Percentiles rank a stretch among this genome's conserved stretches.
These are phyloP conservation scores for Thaumetopoea pityocampa DNA, from an alignment of 1,140 invertebrate genomes.

Conservation along the genomic window DNA sequence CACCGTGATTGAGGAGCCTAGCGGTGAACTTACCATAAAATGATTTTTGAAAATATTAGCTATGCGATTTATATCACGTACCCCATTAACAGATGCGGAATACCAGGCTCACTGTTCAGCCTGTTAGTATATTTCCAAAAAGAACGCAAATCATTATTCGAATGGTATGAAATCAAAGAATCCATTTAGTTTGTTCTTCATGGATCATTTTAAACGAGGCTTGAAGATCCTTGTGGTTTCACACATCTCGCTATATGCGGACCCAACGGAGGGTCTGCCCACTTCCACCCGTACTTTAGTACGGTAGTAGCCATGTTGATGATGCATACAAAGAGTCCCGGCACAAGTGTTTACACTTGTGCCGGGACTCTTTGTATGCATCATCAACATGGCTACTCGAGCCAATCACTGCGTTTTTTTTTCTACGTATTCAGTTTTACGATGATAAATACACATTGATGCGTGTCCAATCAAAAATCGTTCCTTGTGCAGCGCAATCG, in stretches of 20 bases:
- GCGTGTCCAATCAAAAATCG: too few species aligned
- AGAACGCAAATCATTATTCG: constrained; percentile 7
- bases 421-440: too few species aligned
- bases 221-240: constrained; percentile 7
- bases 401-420: too few species aligned
- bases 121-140: constrained; percentile 22
- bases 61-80: constrained; percentile 7
- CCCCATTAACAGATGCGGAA: constrained; percentile 15
- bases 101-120: constrained; percentile 5
- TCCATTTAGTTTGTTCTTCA: constrained; percentile 5
- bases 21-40: constrained; percentile 18
- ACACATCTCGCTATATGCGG: constrained; percentile 1
- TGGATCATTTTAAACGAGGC: constrained; percentile 8
- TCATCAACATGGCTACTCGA: too few species aligned
- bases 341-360: too few species aligned
- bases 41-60: constrained; percentile 18
- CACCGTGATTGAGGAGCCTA: constrained; percentile 2
- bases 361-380: too few species aligned
- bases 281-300: too few species aligned
- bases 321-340: too few species aligned
- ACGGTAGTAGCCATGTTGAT: too few species aligned
- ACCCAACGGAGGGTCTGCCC: neutral
- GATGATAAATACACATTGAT: too few species aligned
- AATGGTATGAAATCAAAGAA: constrained; percentile 6
- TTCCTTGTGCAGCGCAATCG: too few species aligned